These are phyloP conservation scores for Syrrhaptes paradoxus DNA, from an alignment of 2,113 vertebrate genomes.

Conservation along the genomic window DNA sequence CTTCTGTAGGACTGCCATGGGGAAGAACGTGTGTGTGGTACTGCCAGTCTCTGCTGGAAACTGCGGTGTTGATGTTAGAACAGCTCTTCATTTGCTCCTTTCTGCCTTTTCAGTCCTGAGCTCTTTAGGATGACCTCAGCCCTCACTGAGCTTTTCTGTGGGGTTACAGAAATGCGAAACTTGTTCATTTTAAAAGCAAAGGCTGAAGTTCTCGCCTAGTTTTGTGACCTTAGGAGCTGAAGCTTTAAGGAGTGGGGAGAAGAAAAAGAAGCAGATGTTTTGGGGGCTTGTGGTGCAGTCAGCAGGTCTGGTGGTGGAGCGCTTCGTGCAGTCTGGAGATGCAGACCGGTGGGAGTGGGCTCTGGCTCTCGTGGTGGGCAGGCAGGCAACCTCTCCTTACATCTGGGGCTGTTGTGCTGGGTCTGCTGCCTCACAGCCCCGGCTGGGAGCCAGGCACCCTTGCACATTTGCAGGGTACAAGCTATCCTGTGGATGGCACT, in stretches of 20 bases:
- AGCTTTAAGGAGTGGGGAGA: not conserved
- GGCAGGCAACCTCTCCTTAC: not conserved
- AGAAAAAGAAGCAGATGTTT: not conserved
- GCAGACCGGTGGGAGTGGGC: not conserved
- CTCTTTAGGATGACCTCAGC: not conserved
- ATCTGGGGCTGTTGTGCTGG: not conserved
- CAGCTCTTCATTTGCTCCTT: not conserved
- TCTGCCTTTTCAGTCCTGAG: not conserved
- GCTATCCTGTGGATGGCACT: not conserved
- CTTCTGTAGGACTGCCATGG: not conserved
- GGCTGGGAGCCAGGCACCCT: not conserved
- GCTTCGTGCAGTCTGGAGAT: rapidly evolving
- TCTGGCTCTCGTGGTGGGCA: rapidly evolving
- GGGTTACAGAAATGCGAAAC: not conserved
- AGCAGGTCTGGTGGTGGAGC: not conserved
- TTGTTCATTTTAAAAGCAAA: not conserved
- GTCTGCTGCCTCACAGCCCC: not conserved
- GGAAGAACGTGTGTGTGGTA: not conserved
- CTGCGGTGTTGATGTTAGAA: not conserved
- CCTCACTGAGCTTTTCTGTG: not conserved
- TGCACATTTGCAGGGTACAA: not conserved
- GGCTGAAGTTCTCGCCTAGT: not conserved
- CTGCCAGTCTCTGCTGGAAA: not conserved
- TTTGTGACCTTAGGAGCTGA: not conserved
- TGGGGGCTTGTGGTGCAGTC: not conserved